A percentile compares a stretch with the other conserved stretches of the same genome.
These are phyloP conservation scores for Macroteleia sp. DNA, from an alignment of 2,888 invertebrate genomes.

Conservation along the genomic window DNA sequence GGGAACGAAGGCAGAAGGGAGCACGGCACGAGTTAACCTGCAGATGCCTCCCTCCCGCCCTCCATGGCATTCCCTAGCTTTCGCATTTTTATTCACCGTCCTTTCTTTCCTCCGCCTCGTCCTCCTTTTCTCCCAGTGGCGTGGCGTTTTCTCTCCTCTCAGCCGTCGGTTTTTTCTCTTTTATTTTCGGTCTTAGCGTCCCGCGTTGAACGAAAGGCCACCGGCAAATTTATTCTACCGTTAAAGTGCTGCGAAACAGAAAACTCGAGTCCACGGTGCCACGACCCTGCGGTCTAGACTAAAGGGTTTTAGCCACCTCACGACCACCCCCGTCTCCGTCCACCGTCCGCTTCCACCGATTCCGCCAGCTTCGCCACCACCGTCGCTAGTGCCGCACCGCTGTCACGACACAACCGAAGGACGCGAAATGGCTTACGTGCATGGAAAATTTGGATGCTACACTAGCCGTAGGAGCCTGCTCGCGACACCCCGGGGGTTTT, in stretches of 20 bases:
- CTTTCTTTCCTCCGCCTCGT: constrained; percentile 43
- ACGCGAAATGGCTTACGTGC: constrained; percentile 44
- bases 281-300: constrained; percentile 80
- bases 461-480: constrained; percentile 26
- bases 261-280: constrained; percentile 71
- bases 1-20: background rate
- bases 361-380: constrained; percentile 48
- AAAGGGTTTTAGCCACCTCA: constrained; percentile 52
- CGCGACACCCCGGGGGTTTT: constrained; percentile 51
- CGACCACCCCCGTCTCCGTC: constrained; percentile 12
- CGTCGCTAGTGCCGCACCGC: constrained; percentile 19
- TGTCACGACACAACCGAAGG: constrained; percentile 32
- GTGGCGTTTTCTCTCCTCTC: constrained; percentile 55
- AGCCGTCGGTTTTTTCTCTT: constrained; percentile 57
- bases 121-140: constrained; percentile 18
- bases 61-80: constrained; percentile 47
- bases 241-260: constrained; percentile 79
- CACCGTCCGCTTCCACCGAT: constrained; percentile 23
- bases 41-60: constrained; percentile 34
- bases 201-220: constrained; percentile 71
- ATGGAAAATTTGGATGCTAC: constrained; percentile 36
- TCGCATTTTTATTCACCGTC: constrained; percentile 61
- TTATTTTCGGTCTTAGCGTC: constrained; percentile 75
- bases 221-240: constrained; percentile 77
- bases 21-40: constrained; percentile 55